phyloP scores from a whole-genome alignment of 2,113 vertebrate genomes.

The Etheostoma cragini region DNA sequence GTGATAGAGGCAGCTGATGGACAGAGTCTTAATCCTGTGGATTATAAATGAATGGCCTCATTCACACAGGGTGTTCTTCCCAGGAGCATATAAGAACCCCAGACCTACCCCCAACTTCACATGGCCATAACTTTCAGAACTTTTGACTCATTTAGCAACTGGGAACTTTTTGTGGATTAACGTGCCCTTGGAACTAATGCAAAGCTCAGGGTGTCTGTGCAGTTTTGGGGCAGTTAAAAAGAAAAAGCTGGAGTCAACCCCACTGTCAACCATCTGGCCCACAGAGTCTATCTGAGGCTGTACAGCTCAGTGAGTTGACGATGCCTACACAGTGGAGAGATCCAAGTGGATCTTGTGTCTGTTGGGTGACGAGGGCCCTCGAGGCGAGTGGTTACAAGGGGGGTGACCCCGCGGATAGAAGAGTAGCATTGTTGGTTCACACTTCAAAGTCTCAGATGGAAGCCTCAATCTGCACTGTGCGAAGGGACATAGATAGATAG shows the following conservation, averaged over 20 bases:
- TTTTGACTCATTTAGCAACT: conserved; percentile 11
- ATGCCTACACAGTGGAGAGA: conserved; percentile 5
- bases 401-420: conserved; percentile 49
- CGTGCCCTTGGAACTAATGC: conserved; percentile 23
- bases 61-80: conserved; percentile 59
- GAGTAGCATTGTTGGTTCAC: conserved; percentile 48
- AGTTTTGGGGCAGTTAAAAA: neutral
- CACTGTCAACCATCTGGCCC: conserved; percentile 20
- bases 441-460: conserved; percentile 26
- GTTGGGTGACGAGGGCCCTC: conserved; percentile 37
- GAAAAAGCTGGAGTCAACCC: conserved; percentile 48
- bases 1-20: conserved; percentile 71
- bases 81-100: conserved; percentile 43
- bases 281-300: conserved; percentile 5
- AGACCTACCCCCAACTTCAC: conserved; percentile 41
- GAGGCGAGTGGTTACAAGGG: conserved; percentile 36
- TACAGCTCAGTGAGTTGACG: neutral
- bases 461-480: neutral
- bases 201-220: neutral
- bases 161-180: conserved; percentile 18
- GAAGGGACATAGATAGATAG: neutral
- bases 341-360: conserved; percentile 41
- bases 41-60: conserved; percentile 65
- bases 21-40: conserved; percentile 56
- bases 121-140: conserved; percentile 5